Evolutionary conservation across 2,888 invertebrate genomes (phyloP), one percentile per base, ranked within the genome.

Genomic region (Acheta domesticus): DNA sequence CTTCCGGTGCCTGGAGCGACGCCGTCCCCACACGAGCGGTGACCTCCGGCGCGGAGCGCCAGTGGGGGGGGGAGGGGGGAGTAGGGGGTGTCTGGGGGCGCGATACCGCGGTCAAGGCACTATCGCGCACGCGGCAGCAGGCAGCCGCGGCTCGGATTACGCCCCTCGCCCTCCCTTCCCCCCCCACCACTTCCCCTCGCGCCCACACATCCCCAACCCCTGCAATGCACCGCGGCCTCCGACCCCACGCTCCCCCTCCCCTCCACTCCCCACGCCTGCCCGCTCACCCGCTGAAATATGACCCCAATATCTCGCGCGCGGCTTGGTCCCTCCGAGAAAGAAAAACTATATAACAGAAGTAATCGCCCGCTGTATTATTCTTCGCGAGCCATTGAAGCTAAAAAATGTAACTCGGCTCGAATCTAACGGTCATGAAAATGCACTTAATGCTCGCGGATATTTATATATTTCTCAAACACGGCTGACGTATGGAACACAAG

Each of bases 281-380:
- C 8, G 62, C n/a, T 11, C n/a, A 5, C 16, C 62, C 62, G 14
- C 16, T 62, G 62, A 62, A 19, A 62, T 62, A 62, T 62, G 62
- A 62, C n/a, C 14, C 62, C 62, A 62, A 62, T 62, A 62, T 62
- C 62, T 14, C n/a, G 16, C 62, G 14, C 62, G 62, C 62, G 62
- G 62, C 62, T 62, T 62, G 62, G 16, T 12, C n/a, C 36, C n/a
- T 62, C 62, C n/a, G 14, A 62, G 62, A 62, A 62, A 62, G 62
- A 62, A 62, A 62, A 62, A 36, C 36, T 62, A 62, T n/a, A n/a
- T n/a, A 62, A n/a, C 62, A 62, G n/a, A 62, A 62, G 62, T 62
- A 62, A 36, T 62, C 16, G 62, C 8, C 62, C n/a, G 62, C 16
- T 14, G 16, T 62, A 62, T 62, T 62, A 62, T 62, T 62, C 62